Conservation (phyloP, 2,888 invertebrate species). For the Pseudanteris insignis region DNA sequence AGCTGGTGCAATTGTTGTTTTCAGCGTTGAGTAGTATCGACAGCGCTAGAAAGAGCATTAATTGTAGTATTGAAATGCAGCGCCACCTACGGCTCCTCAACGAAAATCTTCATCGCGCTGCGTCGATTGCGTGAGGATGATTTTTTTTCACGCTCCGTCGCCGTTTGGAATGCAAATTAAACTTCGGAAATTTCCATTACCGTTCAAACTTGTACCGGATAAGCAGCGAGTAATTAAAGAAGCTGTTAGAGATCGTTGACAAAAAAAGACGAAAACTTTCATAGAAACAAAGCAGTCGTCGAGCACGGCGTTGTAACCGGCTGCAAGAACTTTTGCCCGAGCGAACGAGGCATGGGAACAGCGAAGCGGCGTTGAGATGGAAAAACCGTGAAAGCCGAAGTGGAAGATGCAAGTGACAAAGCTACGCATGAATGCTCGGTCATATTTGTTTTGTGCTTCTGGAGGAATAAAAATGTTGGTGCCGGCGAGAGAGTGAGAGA, state of each 20-base stretch:
- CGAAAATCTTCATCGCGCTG: slow-evolving; percentile 7
- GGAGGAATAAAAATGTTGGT: slow-evolving; percentile 44
- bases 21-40: background rate
- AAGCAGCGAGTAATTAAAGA: slow-evolving; percentile 24
- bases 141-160: slow-evolving; percentile 11
- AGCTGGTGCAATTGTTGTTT: background rate
- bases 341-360: slow-evolving; percentile 13
- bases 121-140: background rate
- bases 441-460: slow-evolving; percentile 51
- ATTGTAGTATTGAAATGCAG: background rate
- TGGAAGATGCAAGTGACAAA: slow-evolving; percentile 43
- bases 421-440: slow-evolving; percentile 52
- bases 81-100: background rate
- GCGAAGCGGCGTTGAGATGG: slow-evolving; percentile 2
- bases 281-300: slow-evolving; percentile 18
- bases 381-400: slow-evolving; percentile 18
- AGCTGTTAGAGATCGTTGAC: slow-evolving; percentile 15
- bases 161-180: slow-evolving; percentile 17
- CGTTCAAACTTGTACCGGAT: slow-evolving; percentile 10
- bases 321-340: slow-evolving; percentile 11
- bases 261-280: slow-evolving; percentile 11
- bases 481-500: too few species aligned
- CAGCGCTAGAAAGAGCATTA: too few species aligned
- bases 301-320: slow-evolving; percentile 15
- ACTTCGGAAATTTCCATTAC: slow-evolving; percentile 19